Conservation (phyloP, 2,113 vertebrate species). For the Meriones unguiculatus region DNA sequence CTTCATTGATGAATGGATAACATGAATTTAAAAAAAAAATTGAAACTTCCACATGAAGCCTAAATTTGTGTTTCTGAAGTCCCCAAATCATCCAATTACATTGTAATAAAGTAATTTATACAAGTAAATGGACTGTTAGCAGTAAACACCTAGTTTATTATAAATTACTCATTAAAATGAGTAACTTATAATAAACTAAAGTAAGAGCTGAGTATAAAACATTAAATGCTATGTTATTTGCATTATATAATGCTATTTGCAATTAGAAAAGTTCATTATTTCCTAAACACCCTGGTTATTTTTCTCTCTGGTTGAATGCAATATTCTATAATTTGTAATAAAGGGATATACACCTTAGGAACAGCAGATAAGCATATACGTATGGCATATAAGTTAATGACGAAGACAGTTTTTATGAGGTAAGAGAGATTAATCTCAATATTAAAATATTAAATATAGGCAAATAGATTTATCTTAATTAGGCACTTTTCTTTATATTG, state of each 20-base stretch:
- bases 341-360: conserved; percentile 16
- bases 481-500: neutral
- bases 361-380: neutral
- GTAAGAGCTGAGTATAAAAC: neutral
- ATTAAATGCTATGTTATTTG: neutral
- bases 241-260: neutral
- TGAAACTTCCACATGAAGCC: neutral
- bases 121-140: neutral
- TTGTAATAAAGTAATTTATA: neutral
- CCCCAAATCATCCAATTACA: neutral
- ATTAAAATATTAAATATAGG: conserved; percentile 26
- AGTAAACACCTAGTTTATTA: conserved; percentile 7
- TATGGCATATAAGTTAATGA: neutral
- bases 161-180: conserved; percentile 28
- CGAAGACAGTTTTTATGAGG: neutral
- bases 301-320: neutral
- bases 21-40: neutral
- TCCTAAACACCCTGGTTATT: conserved; percentile 16
- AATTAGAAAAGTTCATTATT: conserved; percentile 20
- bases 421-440: conserved; percentile 50
- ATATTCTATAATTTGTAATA: conserved; percentile 19
- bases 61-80: neutral
- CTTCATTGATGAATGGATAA: neutral
- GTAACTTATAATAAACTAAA: too few species aligned
- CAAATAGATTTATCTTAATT: conserved; percentile 34